Evolutionary conservation across 2,113 vertebrate genomes (phyloP).

Genomic region (Perca fluviatilis): DNA sequence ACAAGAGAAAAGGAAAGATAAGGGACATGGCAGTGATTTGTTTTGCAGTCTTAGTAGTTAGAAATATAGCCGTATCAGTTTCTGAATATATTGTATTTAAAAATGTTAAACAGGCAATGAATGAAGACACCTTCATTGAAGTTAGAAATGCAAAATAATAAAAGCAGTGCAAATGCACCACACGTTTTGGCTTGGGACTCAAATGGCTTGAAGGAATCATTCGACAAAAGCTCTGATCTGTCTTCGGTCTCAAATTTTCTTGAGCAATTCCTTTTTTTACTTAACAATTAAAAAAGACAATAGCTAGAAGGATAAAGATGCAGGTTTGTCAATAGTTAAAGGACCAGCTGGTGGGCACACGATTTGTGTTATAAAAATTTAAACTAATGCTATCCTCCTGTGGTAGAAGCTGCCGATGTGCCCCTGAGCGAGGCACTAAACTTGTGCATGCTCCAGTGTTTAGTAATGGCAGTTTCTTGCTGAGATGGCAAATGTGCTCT

Average conservation of each 20-base stretch:
- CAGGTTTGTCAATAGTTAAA: not conserved
- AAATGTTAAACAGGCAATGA: not conserved
- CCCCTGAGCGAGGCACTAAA: slow-evolving; percentile 10
- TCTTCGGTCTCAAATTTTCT: not conserved
- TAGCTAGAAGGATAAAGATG: not conserved
- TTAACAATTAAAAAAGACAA: not conserved
- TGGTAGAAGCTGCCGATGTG: not conserved
- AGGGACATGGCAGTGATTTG: not conserved
- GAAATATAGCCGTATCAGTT: not conserved
- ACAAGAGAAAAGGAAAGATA: not conserved
- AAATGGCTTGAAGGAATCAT: not conserved
- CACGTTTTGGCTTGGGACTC: accelerated
- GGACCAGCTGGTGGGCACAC: not conserved
- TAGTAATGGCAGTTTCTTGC: not conserved
- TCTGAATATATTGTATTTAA: not conserved
- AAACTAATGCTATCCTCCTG: not conserved
- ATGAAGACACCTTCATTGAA: not conserved
- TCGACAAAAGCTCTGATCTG: not conserved
- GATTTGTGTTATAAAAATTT: not conserved
- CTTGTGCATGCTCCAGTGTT: not conserved
- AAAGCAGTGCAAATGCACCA: not conserved
- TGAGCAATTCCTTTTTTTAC: no score
- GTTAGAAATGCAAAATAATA: not conserved
- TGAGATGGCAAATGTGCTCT: not conserved
- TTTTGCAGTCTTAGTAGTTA: not conserved